A percentile compares a stretch with the other conserved stretches of the same genome.
Conservation (phyloP, 2,797 vertebrate species). For the Chrysocyon brachyurus region DNA sequence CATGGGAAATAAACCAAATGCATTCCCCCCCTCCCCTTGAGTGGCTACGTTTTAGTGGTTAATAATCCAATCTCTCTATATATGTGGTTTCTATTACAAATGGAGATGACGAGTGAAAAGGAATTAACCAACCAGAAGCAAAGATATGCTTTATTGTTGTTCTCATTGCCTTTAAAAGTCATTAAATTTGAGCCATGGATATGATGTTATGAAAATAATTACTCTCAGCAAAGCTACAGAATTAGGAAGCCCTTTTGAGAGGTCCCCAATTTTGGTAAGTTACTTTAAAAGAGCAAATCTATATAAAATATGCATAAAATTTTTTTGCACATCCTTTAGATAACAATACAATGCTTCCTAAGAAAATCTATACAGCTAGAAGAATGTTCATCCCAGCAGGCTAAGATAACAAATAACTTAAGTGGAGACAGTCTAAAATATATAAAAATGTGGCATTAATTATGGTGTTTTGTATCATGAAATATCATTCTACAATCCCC, state of each 20-base stretch:
- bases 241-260: background rate
- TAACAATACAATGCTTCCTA: background rate
- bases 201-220: background rate
- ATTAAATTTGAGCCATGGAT: background rate
- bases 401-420: background rate
- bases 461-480: background rate
- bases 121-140: background rate
- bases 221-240: background rate
- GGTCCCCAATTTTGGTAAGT: background rate
- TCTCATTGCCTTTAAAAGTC: background rate
- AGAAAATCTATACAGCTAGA: background rate
- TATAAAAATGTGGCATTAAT: background rate
- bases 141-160: background rate
- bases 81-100: background rate
- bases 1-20: background rate
- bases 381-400: background rate
- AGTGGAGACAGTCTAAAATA: background rate
- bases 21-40: background rate
- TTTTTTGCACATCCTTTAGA: background rate
- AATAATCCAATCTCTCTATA: background rate
- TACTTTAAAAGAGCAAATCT: background rate
- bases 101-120: background rate
- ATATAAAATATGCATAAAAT: background rate
- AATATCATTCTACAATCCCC: background rate
- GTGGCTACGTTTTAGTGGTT: background rate